phyloP scores from a whole-genome alignment of 2,797 vertebrate genomes.

The Malurus leucopterus region DNA sequence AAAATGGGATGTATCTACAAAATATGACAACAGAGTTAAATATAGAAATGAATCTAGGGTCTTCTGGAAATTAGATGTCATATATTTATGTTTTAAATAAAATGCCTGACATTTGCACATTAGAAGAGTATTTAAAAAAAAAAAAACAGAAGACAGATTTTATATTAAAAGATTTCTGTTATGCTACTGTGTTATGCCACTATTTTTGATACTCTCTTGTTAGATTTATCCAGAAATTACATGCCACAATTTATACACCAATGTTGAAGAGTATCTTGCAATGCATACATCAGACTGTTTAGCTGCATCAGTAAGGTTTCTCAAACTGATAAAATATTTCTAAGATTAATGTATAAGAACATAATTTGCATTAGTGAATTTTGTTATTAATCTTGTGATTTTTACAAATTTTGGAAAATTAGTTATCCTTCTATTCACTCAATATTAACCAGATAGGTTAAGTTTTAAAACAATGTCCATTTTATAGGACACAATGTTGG shows the following conservation, averaged over 20 bases:
- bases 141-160: not conserved
- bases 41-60: not conserved
- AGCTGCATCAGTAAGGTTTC: not conserved
- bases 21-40: not conserved
- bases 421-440: not conserved
- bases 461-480: not conserved
- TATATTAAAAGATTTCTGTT: not conserved
- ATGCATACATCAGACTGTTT: not conserved
- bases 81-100: not conserved
- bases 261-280: not conserved
- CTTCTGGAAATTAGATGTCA: not conserved
- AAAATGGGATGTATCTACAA: not conserved
- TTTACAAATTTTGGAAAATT: not conserved
- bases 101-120: not conserved
- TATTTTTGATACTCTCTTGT: not conserved
- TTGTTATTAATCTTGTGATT: not conserved
- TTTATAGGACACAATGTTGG: not conserved
- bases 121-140: rapidly evolving
- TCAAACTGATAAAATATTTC: not conserved
- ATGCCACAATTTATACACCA: not conserved
- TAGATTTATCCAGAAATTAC: not conserved
- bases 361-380: not conserved
- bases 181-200: not conserved
- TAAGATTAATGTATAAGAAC: not conserved
- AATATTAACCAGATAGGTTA: not conserved